phyloP scores from a whole-genome alignment of 2,888 invertebrate genomes.

The Habrosyne pyritoides region DNA sequence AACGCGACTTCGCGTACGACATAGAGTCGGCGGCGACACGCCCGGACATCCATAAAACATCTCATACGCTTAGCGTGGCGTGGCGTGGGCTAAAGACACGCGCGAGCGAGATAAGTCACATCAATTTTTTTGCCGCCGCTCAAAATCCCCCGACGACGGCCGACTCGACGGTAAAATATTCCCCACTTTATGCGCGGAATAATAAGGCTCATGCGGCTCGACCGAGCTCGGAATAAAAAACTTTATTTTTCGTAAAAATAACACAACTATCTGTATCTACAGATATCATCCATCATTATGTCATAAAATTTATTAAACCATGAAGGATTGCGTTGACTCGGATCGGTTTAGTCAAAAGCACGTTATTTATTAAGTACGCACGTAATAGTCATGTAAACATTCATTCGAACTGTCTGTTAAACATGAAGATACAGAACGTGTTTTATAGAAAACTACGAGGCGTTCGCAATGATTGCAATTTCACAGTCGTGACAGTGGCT shows the following conservation, averaged over 20 bases:
- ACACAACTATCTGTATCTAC: neutral
- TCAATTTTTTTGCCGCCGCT: constrained; percentile 76
- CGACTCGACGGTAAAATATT: constrained; percentile 64
- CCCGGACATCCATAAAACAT: constrained; percentile 69
- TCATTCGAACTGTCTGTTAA: neutral
- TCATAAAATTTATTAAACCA: too few relatives aligned
- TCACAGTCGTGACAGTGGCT: constrained; percentile 22
- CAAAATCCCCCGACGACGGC: constrained; percentile 75
- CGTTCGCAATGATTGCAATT: neutral
- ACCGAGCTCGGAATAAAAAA: constrained; percentile 30
- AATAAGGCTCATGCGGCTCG: constrained; percentile 52
- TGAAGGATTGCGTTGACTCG: too few relatives aligned
- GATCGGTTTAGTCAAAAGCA: too few relatives aligned
- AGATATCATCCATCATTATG: too few relatives aligned
- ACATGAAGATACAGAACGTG: neutral
- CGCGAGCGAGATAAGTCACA: constrained; percentile 70
- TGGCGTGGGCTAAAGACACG: constrained; percentile 48
- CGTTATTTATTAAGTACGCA: too few relatives aligned
- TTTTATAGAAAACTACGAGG: neutral
- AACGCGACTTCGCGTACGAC: neutral
- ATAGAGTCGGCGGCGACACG: neutral
- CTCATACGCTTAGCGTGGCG: constrained; percentile 48
- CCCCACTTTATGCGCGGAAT: constrained; percentile 75
- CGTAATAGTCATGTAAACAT: neutral
- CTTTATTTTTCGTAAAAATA: constrained; percentile 14